A percentile compares a stretch with the other conserved stretches of the same genome.
Conservation (phyloP, 2,113 vertebrate genomes). For the Syrrhaptes paradoxus region DNA sequence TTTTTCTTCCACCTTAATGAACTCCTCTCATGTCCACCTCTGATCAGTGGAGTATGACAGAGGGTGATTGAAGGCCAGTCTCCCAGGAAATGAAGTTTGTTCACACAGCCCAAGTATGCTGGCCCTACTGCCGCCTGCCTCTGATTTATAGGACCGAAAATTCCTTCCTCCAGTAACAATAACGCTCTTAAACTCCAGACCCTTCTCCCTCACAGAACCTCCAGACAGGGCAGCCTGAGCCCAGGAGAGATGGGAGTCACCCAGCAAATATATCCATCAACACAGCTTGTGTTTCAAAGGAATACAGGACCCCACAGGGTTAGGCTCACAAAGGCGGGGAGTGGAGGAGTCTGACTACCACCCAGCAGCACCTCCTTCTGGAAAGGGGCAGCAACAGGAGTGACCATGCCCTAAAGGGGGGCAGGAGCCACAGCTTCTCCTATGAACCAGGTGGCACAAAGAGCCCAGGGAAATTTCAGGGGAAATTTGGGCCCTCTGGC, state of each 20-base stretch:
- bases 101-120: slow-evolving; percentile 78
- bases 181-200: slow-evolving; percentile 74
- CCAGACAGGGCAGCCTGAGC: slow-evolving; percentile 37
- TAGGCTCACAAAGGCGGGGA: background rate
- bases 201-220: slow-evolving; percentile 65
- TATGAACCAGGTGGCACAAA: background rate
- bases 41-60: slow-evolving; percentile 79
- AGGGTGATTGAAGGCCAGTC: slow-evolving; percentile 79
- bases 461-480: background rate
- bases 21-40: slow-evolving; percentile 81
- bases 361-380: background rate
- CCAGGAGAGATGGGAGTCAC: slow-evolving; percentile 44
- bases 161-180: slow-evolving; percentile 76
- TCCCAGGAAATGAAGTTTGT: slow-evolving; percentile 80
- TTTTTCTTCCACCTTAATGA: slow-evolving; percentile 79
- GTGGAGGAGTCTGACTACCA: background rate
- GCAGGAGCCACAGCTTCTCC: background rate
- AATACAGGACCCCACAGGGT: background rate
- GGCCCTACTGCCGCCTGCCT: slow-evolving; percentile 67
- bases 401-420: background rate
- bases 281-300: slow-evolving; percentile 57
- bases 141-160: slow-evolving; percentile 77
- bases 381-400: background rate
- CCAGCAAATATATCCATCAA: slow-evolving; percentile 63
- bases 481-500: background rate